Evolutionary conservation across 2,113 vertebrate genomes (phyloP).

Genomic region (Coregonus clupeaformis): DNA sequence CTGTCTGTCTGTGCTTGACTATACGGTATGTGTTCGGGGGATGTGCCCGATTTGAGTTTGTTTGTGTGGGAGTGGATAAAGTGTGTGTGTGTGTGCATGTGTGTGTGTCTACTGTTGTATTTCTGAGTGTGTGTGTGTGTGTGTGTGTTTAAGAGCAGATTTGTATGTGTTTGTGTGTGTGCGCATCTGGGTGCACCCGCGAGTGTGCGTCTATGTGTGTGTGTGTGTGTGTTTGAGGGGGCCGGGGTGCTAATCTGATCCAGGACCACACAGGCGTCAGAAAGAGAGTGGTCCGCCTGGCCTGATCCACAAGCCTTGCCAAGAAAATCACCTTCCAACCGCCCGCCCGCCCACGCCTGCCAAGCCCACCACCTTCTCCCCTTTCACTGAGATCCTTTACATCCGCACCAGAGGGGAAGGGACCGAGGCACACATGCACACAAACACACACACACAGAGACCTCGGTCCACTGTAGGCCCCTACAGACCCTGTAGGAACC

Average conservation of each 20-base stretch:
- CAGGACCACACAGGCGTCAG: constrained; percentile 66
- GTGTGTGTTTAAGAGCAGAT: constrained; percentile 10
- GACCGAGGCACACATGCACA: constrained; percentile 1
- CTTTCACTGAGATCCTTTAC: constrained; percentile 60
- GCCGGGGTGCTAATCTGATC: constrained; percentile 51
- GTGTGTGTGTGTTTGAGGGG: constrained; percentile 1
- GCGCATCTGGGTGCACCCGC: not conserved
- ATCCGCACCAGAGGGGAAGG: constrained; percentile 37
- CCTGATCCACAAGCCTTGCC: constrained; percentile 47
- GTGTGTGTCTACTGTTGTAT: too few relatives aligned
- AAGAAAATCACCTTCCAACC: constrained; percentile 66
- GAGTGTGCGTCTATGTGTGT: not conserved
- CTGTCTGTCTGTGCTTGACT: not conserved
- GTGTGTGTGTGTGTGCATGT: too few relatives aligned
- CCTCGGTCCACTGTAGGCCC: constrained; percentile 33
- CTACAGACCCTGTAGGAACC: constrained; percentile 44
- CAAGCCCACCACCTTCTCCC: constrained; percentile 62
- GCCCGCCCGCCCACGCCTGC: constrained; percentile 29
- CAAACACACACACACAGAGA: not conserved
- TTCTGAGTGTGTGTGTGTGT: not conserved
- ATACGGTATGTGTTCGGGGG: not conserved
- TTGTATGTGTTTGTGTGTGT: constrained; percentile 12
- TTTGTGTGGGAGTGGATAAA: too few relatives aligned
- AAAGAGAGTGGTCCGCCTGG: constrained; percentile 17
- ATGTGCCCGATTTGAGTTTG: not conserved